Evolutionary conservation across 2,888 invertebrate genomes (phyloP), one percentile per base, ranked within the genome.

Genomic region (Pandemis heparana): DNA sequence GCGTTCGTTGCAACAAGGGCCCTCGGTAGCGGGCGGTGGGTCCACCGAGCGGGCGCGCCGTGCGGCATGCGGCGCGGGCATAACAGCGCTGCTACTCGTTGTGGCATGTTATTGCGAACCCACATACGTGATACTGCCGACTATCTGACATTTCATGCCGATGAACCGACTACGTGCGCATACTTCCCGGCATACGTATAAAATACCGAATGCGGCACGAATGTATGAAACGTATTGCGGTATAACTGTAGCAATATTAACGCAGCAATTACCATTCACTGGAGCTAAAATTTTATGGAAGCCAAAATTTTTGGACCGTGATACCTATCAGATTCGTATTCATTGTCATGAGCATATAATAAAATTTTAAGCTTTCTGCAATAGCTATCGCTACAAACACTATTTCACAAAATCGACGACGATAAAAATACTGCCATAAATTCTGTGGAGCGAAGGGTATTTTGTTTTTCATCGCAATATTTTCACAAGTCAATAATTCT

Each of bases 81-180:
- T 90, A 90, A 88, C 93, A 93, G 93, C 86, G 91, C 92, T 91
- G 87, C 87, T 88, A 92, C 89, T 90, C 91, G 87, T 90, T 89
- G 92, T 88, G 93, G 93, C 92, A 92, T 94, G 94, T 94, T 94
- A 94, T 94, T 94, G 92, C 94, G 89, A 92, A 91, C 90, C 92
- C 89, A 89, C 92, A 92, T 92, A 93, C 92, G 89, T 90, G 88
- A 86, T 85, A 80, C 87, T 84, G 87, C 88, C 87, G 90, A 89
- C 91, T 91, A 88, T 90, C 92, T 91, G 92, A 92, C 92, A 92
- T 92, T 93, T 93, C 92, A 92, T 92, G 89, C 92, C 92, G 87
- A 92, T 93, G 92, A 92, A 91, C 90, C 84, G 84, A 85, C 87
- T 89, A 86, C 88, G 89, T 86, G 87, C 84, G 82, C 88, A 89